Percentiles rank a stretch among this genome's conserved stretches.
Evolutionary conservation across 2,888 invertebrate genomes (phyloP).

Genomic region (Mimachlamys varia): DNA sequence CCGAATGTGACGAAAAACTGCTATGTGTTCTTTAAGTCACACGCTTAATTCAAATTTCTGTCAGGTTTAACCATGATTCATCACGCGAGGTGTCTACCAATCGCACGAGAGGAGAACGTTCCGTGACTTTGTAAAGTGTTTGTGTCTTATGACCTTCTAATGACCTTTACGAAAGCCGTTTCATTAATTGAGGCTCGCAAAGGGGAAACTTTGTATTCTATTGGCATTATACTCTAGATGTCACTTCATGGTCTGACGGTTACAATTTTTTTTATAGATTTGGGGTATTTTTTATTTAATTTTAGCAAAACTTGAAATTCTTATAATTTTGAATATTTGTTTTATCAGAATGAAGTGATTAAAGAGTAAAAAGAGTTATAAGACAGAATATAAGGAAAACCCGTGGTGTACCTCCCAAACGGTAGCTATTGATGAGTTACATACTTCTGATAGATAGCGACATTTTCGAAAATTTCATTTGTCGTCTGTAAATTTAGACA

Average conservation of each 20-base stretch:
- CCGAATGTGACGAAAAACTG: not conserved
- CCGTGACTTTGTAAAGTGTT: not conserved
- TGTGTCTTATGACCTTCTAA: constrained; percentile 15
- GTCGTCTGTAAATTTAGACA: constrained; percentile 23
- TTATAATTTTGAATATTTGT: too few relatives aligned
- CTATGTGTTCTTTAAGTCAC: not conserved
- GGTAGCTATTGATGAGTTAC: not conserved
- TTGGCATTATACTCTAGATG: not conserved
- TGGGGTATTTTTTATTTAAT: too few relatives aligned
- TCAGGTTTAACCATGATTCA: not conserved
- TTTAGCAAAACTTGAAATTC: too few relatives aligned
- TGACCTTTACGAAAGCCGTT: not conserved
- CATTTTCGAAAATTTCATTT: constrained; percentile 25
- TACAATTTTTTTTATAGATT: too few relatives aligned
- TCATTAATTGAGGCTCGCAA: not conserved
- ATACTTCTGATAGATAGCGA: constrained; percentile 23
- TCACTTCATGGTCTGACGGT: too few relatives aligned
- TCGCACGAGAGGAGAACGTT: constrained; percentile 2
- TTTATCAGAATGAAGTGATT: too few relatives aligned
- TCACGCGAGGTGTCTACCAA: not conserved
- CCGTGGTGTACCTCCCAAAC: not conserved
- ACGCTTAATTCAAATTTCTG: not conserved
- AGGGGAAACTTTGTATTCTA: not conserved
- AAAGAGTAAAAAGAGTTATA: not conserved
- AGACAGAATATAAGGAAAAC: not conserved